These are phyloP conservation scores for Neolamprologus toae DNA, from an alignment of 2,113 vertebrate genomes.

Conservation along the genomic window DNA sequence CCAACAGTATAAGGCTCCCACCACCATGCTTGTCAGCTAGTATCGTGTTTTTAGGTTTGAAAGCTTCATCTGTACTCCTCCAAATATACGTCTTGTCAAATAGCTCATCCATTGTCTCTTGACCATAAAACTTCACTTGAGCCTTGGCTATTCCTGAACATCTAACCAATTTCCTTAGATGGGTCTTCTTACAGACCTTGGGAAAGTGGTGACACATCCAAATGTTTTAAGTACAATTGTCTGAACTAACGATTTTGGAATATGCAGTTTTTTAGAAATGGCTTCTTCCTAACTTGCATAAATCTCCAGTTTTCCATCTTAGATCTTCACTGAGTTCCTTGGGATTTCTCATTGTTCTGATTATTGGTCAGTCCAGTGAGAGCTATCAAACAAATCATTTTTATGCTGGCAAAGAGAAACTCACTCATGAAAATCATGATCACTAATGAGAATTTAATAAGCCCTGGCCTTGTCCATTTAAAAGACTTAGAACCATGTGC, in stretches of 20 bases:
- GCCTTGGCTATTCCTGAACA: not conserved
- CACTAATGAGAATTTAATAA: not conserved
- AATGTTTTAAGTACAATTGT: not conserved
- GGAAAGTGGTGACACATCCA: not conserved
- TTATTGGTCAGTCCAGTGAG: not conserved
- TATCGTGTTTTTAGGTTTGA: not conserved
- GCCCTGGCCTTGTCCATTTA: not conserved
- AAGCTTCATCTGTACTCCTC: not conserved
- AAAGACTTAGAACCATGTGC: not conserved
- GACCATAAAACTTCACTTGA: not conserved
- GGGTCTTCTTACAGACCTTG: not conserved
- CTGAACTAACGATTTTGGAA: not conserved
- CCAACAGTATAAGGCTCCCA: not conserved
- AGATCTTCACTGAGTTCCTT: not conserved
- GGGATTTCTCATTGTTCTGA: not conserved
- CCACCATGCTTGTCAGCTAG: not conserved
- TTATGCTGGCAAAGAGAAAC: not conserved
- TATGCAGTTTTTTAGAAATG: not conserved
- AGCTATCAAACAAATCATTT: not conserved
- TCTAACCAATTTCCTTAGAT: not conserved
- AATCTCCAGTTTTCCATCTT: not conserved
- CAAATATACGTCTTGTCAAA: not conserved
- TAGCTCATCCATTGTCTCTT: not conserved
- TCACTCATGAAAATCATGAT: not conserved
- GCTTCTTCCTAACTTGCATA: not conserved